phyloP scores from a whole-genome alignment of 1,140 invertebrate species.

The Dufourea novaeangliae region DNA sequence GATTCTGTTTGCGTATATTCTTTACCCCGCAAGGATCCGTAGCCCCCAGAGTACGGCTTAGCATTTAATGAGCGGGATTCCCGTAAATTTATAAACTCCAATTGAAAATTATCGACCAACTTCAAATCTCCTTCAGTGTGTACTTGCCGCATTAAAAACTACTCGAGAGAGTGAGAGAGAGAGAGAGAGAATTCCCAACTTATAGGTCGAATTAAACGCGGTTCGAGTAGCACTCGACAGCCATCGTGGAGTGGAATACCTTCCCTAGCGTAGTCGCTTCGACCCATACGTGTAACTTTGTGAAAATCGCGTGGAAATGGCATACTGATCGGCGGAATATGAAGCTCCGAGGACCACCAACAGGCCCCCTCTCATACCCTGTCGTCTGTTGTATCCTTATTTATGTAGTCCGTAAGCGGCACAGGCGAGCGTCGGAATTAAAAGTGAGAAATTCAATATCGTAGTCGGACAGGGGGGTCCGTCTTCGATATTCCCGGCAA shows the following conservation, averaged over 20 bases:
- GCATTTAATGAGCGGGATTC: slow-evolving; percentile 34
- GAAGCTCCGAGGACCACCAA: too few relatives aligned
- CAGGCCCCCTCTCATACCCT: too few relatives aligned
- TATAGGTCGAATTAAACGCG: slow-evolving; percentile 8
- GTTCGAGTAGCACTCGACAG: background rate
- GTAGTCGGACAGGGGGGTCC: slow-evolving; percentile 25
- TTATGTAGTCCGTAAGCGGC: slow-evolving; percentile 44
- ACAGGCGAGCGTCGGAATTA: slow-evolving; percentile 22
- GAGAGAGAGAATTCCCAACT: slow-evolving; percentile 8
- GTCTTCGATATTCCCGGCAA: slow-evolving; percentile 52
- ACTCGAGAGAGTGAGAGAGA: background rate
- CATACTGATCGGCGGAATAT: slow-evolving; percentile 22
- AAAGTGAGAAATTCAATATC: slow-evolving; percentile 54
- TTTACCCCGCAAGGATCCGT: background rate
- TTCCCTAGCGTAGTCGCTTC: too few relatives aligned
- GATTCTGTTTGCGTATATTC: slow-evolving; percentile 1
- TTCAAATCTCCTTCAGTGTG: slow-evolving; percentile 11
- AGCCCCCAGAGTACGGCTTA: background rate
- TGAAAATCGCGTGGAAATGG: slow-evolving; percentile 17
- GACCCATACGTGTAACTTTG: background rate
- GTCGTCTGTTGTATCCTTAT: slow-evolving; percentile 24
- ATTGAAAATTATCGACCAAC: slow-evolving; percentile 16
- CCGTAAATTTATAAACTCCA: slow-evolving; percentile 26
- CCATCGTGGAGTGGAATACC: background rate
- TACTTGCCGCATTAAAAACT: slow-evolving; percentile 4